Percentiles rank a stretch among this genome's conserved stretches.
These are phyloP conservation scores for Solenopsis fugax DNA, from an alignment of 1,140 invertebrate species.

Conservation along the genomic window DNA sequence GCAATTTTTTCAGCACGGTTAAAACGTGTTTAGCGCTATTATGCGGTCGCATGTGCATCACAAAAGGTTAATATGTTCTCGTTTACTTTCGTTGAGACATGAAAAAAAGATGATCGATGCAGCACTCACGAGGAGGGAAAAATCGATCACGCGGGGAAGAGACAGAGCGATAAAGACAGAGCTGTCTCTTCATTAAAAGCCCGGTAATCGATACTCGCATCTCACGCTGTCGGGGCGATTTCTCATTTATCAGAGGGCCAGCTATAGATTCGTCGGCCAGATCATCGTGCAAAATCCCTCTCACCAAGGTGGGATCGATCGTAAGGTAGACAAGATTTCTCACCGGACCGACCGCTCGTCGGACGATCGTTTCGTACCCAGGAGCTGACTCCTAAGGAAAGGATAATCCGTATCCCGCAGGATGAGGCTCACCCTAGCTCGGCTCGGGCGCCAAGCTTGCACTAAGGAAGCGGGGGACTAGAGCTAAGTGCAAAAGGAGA, in stretches of 20 bases:
- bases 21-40: not conserved
- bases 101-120: constrained; percentile 34
- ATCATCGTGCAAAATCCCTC: constrained; percentile 35
- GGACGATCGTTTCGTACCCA: constrained; percentile 34
- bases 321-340: constrained; percentile 50
- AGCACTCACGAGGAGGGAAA: not conserved
- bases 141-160: constrained; percentile 24
- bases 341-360: not conserved
- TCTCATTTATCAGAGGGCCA: constrained; percentile 49
- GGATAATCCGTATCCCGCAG: constrained; percentile 69
- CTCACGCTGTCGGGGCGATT: constrained; percentile 26
- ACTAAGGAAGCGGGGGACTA: constrained; percentile 12
- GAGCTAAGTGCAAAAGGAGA: constrained; percentile 8
- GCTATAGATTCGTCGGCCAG: constrained; percentile 30
- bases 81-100: constrained; percentile 1
- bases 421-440: constrained; percentile 38
- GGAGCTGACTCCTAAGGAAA: constrained; percentile 47
- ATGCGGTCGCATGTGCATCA: not conserved
- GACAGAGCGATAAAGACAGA: constrained; percentile 34
- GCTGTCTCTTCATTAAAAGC: constrained; percentile 60
- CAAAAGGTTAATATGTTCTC: constrained; percentile 2
- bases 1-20: not conserved
- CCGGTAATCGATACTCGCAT: constrained; percentile 47
- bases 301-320: constrained; percentile 29
- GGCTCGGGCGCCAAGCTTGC: constrained; percentile 28